Evolutionary conservation across 2,113 vertebrate species (phyloP).

Genomic region (Actenoides lindsayi): DNA sequence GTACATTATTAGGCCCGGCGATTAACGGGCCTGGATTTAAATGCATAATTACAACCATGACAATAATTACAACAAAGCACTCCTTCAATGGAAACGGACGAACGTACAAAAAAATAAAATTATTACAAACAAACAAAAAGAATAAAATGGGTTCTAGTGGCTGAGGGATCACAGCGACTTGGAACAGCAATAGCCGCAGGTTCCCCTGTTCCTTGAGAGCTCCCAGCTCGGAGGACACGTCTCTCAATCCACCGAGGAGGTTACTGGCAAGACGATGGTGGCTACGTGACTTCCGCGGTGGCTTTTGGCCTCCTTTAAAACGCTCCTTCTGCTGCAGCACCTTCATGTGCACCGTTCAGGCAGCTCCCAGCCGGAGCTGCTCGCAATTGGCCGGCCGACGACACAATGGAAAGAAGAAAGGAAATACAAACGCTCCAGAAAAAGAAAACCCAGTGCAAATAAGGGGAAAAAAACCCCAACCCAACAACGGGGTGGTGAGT

Average conservation of each 20-base stretch:
- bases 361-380: constrained; percentile 19
- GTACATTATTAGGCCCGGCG: neutral
- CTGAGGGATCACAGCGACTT: neutral
- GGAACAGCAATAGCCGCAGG: neutral
- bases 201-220: neutral
- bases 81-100: constrained; percentile 18
- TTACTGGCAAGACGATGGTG: constrained; percentile 60
- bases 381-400: constrained; percentile 15
- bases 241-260: constrained; percentile 51
- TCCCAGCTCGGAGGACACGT: neutral
- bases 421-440: neutral
- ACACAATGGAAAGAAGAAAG: neutral
- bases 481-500: neutral
- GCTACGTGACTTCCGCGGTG: constrained; percentile 56
- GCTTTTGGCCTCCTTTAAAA: neutral
- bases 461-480: constrained; percentile 39
- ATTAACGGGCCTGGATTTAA: constrained; percentile 28
- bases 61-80: constrained; percentile 54
- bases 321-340: constrained; percentile 24
- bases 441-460: constrained; percentile 75
- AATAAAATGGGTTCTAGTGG: neutral
- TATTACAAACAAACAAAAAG: neutral
- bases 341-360: neutral
- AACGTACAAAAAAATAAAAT: neutral
- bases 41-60: constrained; percentile 29